Percentiles rank a stretch among this genome's conserved stretches.
Conservation (phyloP, 1,140 invertebrate genomes). For the Mamestra configurata region DNA sequence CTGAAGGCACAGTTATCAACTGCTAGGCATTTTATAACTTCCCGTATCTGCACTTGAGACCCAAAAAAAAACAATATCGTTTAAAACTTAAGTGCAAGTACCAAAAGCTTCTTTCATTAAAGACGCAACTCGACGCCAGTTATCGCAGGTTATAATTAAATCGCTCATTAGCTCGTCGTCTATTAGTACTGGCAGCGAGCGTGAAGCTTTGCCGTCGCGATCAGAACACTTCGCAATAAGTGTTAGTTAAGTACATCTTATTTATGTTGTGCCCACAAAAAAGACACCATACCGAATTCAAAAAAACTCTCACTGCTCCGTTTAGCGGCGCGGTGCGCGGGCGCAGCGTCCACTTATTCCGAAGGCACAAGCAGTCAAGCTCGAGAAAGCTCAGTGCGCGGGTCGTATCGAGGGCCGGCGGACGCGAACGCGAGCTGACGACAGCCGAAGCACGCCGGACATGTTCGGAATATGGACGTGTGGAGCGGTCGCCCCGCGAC, state of each 20-base stretch:
- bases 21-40: no score
- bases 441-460: conserved; percentile 49
- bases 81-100: background rate
- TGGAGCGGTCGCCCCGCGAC: conserved; percentile 73
- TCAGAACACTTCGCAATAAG: conserved; percentile 7
- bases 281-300: conserved; percentile 59
- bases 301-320: conserved; percentile 64
- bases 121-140: background rate
- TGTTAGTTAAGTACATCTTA: conserved; percentile 52
- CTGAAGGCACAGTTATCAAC: no score
- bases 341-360: conserved; percentile 55
- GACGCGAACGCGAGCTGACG: conserved; percentile 57
- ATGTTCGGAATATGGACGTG: conserved; percentile 78
- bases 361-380: conserved; percentile 59
- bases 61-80: background rate
- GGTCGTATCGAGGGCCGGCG: conserved; percentile 59
- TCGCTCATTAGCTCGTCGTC: background rate
- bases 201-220: background rate
- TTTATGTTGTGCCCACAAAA: conserved; percentile 53
- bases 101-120: background rate
- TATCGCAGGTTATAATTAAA: background rate
- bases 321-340: conserved; percentile 59
- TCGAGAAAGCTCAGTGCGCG: conserved; percentile 69
- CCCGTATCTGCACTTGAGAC: no score
- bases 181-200: background rate